A percentile compares a stretch with the other conserved stretches of the same genome.
Conservation (phyloP, 1,140 invertebrate species). For the Vanessa tameamea region DNA sequence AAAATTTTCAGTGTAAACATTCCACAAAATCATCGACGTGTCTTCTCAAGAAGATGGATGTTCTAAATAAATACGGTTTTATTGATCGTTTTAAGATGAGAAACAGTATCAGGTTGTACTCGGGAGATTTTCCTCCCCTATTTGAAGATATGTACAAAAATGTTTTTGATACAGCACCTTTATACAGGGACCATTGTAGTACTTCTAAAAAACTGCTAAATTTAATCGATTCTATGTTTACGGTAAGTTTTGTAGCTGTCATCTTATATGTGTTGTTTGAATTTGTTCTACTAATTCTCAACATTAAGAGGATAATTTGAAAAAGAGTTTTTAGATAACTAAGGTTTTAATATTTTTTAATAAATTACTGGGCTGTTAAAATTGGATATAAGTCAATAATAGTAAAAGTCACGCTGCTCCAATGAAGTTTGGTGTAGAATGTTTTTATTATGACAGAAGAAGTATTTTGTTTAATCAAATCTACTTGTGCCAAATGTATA, state of each 20-base stretch:
- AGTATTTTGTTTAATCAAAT: too few species aligned
- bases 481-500: too few species aligned
- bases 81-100: conserved; percentile 72
- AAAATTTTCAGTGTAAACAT: conserved; percentile 59
- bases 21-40: conserved; percentile 52
- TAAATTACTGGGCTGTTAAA: too few species aligned
- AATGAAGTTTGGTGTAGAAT: too few species aligned
- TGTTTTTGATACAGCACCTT: conserved; percentile 43
- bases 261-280: too few species aligned
- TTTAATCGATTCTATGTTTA: conserved; percentile 64
- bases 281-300: too few species aligned
- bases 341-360: too few species aligned
- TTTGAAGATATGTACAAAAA: conserved; percentile 45
- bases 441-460: too few species aligned
- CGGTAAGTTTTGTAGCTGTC: conserved; percentile 49
- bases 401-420: too few species aligned
- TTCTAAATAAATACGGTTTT: conserved; percentile 65
- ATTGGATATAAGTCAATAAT: too few species aligned
- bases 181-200: conserved; percentile 60
- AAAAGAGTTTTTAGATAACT: too few species aligned
- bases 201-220: conserved; percentile 67
- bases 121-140: conserved; percentile 35
- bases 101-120: conserved; percentile 50
- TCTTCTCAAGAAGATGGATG: conserved; percentile 60
- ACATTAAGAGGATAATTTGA: too few species aligned